A percentile compares a stretch with the other conserved stretches of the same genome.
These are phyloP conservation scores for Aepyceros melampus DNA, from an alignment of 2,113 vertebrate species.

Conservation along the genomic window DNA sequence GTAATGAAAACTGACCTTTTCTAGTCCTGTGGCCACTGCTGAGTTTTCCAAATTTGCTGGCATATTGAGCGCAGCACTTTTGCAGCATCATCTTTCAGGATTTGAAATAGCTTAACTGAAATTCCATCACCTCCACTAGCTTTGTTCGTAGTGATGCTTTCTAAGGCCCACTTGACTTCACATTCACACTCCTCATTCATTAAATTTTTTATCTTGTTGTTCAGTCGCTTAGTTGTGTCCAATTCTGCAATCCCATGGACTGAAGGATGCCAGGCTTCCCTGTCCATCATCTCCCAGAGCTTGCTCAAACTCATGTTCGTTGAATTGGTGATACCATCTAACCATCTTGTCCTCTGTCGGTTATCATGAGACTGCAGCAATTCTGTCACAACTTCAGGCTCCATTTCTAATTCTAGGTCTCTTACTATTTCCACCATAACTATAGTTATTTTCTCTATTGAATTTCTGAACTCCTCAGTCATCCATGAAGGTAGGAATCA, in stretches of 20 bases:
- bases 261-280: neutral
- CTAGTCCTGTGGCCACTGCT: too few species aligned
- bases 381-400: neutral
- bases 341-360: neutral
- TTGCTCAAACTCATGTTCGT: neutral
- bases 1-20: too few species aligned
- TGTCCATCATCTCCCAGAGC: neutral
- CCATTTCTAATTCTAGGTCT: neutral
- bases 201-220: neutral
- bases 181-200: neutral
- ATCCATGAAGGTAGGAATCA: neutral
- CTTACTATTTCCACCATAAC: neutral
- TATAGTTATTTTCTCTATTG: neutral
- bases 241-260: accelerated
- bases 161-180: too few species aligned
- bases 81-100: too few species aligned
- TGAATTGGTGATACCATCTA: neutral
- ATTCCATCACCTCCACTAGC: too few species aligned
- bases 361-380: neutral
- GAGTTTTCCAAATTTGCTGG: too few species aligned
- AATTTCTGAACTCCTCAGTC: neutral
- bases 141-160: too few species aligned
- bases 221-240: neutral
- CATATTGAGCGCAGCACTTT: too few species aligned
- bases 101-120: too few species aligned